A percentile compares a stretch with the other conserved stretches of the same genome.
These are phyloP conservation scores for Alosa sapidissima DNA, from an alignment of 2,797 vertebrate genomes.

Conservation along the genomic window DNA sequence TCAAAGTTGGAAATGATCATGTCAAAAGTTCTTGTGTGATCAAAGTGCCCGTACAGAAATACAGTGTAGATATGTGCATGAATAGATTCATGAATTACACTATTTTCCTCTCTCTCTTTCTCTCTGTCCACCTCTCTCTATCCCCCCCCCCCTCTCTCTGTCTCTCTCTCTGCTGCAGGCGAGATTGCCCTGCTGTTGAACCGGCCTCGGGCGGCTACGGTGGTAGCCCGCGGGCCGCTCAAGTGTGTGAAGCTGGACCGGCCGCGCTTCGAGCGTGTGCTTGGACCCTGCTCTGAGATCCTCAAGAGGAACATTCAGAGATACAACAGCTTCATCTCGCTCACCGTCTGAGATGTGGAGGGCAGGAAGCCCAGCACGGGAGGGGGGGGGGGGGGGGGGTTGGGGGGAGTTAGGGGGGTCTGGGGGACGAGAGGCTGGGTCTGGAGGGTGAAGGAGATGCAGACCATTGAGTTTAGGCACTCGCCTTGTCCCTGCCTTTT, in stretches of 20 bases:
- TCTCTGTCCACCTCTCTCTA: neutral
- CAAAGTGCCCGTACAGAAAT: no score
- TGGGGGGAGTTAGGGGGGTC: slow-evolving; percentile 45
- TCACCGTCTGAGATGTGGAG: slow-evolving; percentile 80
- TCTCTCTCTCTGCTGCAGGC: slow-evolving; percentile 65
- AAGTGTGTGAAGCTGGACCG: slow-evolving; percentile 95
- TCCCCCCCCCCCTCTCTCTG: slow-evolving; percentile 13
- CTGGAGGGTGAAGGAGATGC: neutral
- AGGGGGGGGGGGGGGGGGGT: slow-evolving; percentile 43
- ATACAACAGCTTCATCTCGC: slow-evolving; percentile 98
- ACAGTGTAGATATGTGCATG: no score
- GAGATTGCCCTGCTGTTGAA: slow-evolving; percentile 93
- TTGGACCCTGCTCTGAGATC: slow-evolving; percentile 95
- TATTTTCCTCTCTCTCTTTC: no score
- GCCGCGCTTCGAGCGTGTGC: slow-evolving; percentile 92
- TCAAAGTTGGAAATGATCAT: no score
- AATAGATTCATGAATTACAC: no score
- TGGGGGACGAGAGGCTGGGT: neutral
- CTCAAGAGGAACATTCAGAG: slow-evolving; percentile 97
- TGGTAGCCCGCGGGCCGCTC: slow-evolving; percentile 90
- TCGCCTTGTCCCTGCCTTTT: slow-evolving; percentile 35
- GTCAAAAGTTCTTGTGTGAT: no score
- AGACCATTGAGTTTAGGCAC: neutral
- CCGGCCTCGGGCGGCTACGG: slow-evolving; percentile 88
- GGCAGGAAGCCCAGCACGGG: slow-evolving; percentile 25